Base-by-base conservation (phyloP, 2,888 invertebrate species). In the Gisinianus flammeolus region DNA sequence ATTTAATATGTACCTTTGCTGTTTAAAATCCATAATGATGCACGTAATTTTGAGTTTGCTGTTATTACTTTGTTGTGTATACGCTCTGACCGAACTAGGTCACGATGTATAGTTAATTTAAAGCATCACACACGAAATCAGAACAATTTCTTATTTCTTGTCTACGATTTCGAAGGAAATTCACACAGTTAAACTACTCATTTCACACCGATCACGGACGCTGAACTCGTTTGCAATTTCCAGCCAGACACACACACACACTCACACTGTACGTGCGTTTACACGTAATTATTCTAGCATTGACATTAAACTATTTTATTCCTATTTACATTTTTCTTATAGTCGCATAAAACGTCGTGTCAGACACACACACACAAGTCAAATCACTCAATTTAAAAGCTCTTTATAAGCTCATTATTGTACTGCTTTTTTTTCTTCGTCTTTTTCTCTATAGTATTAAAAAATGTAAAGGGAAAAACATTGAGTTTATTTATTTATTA, bases 161-260 rank as follows among this genome's bases (percentile, higher is more conserved):
- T 62, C 2, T 22, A 62, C 62, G 8, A 24, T 62, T 31, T 31
- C 58, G 72, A 72, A 72, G 72, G 72, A 56, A 58, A 30, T 72
- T 72, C 72, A 33, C 72, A 72, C 56, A 26, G 31, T 72, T 72
- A 56, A n/a, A 16, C 19, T 10, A 31, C 24, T 19, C 16, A 52
- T 24, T 70, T 70, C 70, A 70, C 72, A 72, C 30, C 31, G 72
- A 72, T 28, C 72, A 72, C 58, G 72, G 72, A 31, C 72, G 54
- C 58, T 58, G 22, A 54, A 58, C 54, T 72, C 54, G 30, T 28
- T 22, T 33, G 33, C 26, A 26, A 44, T 62, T 68, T 44, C 68
- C 68, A 68, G 68, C 12, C 68, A 44, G 30, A 58, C 58, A 58
- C n/a, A 58, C 58, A 12, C 8, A 6, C n/a, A 56, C n/a, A 10